Percentiles rank a stretch among this genome's conserved stretches.
These are phyloP conservation scores for Turritopsis rubra DNA, from an alignment of 30 jellyfish, hydroid and myxozoan genomes.

Conservation along the genomic window DNA sequence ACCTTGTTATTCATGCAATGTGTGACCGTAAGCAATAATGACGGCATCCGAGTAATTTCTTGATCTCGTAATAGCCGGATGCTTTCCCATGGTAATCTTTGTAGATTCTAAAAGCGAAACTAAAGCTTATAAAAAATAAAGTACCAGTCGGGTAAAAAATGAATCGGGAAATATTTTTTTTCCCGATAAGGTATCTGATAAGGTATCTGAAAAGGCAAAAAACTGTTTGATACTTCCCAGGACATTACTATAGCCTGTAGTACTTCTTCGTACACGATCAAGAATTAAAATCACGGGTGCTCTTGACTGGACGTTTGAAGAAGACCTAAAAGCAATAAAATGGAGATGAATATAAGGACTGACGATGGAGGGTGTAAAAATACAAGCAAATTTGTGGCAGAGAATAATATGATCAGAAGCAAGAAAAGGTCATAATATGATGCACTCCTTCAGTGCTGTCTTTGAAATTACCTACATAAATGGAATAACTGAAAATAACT, in stretches of 20 bases:
- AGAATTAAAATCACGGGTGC: neutral
- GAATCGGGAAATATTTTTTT: too few relatives aligned
- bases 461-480: neutral
- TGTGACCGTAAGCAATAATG: conserved; percentile 52
- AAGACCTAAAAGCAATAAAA: neutral
- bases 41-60: conserved; percentile 90
- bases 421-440: too few relatives aligned
- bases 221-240: too few relatives aligned
- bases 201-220: too few relatives aligned
- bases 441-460: neutral
- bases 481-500: neutral
- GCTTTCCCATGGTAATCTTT: conserved; percentile 91
- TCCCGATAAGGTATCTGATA: too few relatives aligned
- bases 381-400: neutral
- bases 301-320: neutral
- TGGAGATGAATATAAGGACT: too few relatives aligned
- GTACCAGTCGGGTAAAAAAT: too few relatives aligned
- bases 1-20: conserved; percentile 53
- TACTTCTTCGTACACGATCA: neutral
- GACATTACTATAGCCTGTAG: too few relatives aligned
- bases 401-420: too few relatives aligned
- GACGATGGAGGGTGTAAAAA: neutral
- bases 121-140: too few relatives aligned
- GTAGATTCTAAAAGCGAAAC: conserved; percentile 43
- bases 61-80: conserved; percentile 57